phyloP scores from a whole-genome alignment of 1,140 invertebrate genomes.

The Gryon sp. region DNA sequence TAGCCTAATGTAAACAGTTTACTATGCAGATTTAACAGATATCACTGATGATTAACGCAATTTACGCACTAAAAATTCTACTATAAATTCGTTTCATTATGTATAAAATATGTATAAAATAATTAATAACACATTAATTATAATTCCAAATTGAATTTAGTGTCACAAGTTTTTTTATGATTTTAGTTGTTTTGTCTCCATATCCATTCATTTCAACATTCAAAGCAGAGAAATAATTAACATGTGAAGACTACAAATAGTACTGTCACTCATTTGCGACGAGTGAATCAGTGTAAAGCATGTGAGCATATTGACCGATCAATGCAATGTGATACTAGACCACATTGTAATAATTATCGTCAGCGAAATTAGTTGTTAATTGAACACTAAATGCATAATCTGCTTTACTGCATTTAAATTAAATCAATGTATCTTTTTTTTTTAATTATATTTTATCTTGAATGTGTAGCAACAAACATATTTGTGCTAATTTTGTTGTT shows the following conservation, averaged over 20 bases:
- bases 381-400: conserved; percentile 12
- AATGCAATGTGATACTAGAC: conserved; percentile 20
- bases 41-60: too few species aligned
- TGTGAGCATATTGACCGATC: conserved; percentile 24
- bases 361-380: conserved; percentile 25
- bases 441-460: not conserved
- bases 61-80: too few species aligned
- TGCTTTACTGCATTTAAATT: not conserved
- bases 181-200: too few species aligned
- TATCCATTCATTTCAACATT: conserved; percentile 6
- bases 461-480: too few species aligned
- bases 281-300: conserved; percentile 14
- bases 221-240: conserved; percentile 35
- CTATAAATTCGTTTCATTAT: too few species aligned
- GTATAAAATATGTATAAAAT: too few species aligned
- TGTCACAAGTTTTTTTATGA: too few species aligned
- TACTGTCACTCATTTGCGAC: conserved; percentile 14
- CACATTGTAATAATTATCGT: conserved; percentile 29
- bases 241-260: conserved; percentile 24
- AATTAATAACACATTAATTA: too few species aligned
- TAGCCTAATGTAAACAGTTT: too few species aligned
- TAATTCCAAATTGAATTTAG: not conserved
- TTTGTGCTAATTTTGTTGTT: conserved; percentile 2
- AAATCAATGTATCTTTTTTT: too few species aligned
- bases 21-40: too few species aligned